Percentiles rank a stretch among this genome's conserved stretches.
These are phyloP conservation scores for Nephrotoma flavescens DNA, from an alignment of 2,888 invertebrate genomes.

Conservation along the genomic window DNA sequence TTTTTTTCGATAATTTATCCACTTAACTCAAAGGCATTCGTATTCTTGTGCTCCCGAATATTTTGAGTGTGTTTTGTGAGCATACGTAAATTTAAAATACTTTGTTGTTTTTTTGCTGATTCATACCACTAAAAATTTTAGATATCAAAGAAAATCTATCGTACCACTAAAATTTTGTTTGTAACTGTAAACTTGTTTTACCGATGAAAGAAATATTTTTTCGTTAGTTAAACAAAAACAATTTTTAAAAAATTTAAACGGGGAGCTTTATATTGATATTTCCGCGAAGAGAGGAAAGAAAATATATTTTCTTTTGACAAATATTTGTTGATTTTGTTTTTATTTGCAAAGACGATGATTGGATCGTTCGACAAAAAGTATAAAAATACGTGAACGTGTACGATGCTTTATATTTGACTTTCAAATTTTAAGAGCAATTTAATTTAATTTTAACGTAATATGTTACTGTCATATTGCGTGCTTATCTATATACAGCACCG, in stretches of 20 bases:
- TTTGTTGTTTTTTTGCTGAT: too few relatives aligned
- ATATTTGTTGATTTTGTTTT: neutral
- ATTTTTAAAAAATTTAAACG: neutral
- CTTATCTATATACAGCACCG: neutral
- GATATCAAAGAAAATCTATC: too few relatives aligned
- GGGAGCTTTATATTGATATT: neutral
- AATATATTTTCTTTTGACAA: neutral
- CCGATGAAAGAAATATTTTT: too few relatives aligned
- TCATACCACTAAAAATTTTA: too few relatives aligned
- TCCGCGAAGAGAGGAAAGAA: neutral
- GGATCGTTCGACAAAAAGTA: neutral
- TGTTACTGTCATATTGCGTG: neutral
- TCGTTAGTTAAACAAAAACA: too few relatives aligned
- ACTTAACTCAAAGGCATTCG: too few relatives aligned
- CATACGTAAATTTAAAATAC: too few relatives aligned
- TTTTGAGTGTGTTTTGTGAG: too few relatives aligned
- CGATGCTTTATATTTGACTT: neutral
- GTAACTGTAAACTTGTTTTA: too few relatives aligned
- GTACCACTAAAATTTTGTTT: too few relatives aligned
- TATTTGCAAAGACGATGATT: neutral
- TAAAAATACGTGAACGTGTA: neutral
- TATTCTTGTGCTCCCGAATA: too few relatives aligned
- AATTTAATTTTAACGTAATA: neutral
- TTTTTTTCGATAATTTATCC: too few relatives aligned
- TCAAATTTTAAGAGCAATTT: neutral